These are phyloP conservation scores for Nemopilema nomurai DNA, from an alignment of 30 jellyfish, hydroid and myxozoan species.

Conservation along the genomic window DNA sequence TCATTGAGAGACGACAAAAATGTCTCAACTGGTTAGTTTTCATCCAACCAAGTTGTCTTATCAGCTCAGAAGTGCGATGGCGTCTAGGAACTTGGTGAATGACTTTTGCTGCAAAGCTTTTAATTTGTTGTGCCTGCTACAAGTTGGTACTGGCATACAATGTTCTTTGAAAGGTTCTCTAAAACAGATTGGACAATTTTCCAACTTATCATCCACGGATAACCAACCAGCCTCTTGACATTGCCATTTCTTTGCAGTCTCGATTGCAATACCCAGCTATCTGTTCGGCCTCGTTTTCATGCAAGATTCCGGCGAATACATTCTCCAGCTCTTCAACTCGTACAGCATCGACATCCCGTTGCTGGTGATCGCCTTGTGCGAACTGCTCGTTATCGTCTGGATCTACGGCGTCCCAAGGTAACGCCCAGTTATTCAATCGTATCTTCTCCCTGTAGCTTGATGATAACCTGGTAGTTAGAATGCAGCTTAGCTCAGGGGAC, in stretches of 20 bases:
- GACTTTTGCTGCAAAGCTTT: neutral
- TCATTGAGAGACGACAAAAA: constrained; percentile 22
- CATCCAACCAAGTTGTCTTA: neutral
- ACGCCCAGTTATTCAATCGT: too few relatives aligned
- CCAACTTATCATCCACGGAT: too few relatives aligned
- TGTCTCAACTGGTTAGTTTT: neutral
- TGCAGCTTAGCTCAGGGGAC: too few relatives aligned
- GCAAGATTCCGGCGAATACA: constrained; percentile 82
- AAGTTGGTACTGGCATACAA: neutral
- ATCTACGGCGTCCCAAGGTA: constrained; percentile 85
- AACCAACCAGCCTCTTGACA: too few relatives aligned
- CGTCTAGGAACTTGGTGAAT: neutral
- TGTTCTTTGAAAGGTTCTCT: too few relatives aligned
- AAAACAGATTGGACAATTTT: too few relatives aligned
- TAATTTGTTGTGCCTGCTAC: neutral
- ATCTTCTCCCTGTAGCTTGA: too few relatives aligned
- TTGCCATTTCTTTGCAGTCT: constrained; percentile 26
- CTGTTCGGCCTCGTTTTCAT: constrained; percentile 66
- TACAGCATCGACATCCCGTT: constrained; percentile 81
- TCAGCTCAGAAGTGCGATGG: neutral
- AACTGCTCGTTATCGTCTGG: constrained; percentile 57
- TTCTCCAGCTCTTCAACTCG: constrained; percentile 74
- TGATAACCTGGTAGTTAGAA: too few relatives aligned
- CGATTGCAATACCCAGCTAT: constrained; percentile 65
- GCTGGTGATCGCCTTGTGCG: constrained; percentile 71